phyloP scores from a whole-genome alignment of 2,888 invertebrate genomes.

The Pycnomerus fuliginosus region DNA sequence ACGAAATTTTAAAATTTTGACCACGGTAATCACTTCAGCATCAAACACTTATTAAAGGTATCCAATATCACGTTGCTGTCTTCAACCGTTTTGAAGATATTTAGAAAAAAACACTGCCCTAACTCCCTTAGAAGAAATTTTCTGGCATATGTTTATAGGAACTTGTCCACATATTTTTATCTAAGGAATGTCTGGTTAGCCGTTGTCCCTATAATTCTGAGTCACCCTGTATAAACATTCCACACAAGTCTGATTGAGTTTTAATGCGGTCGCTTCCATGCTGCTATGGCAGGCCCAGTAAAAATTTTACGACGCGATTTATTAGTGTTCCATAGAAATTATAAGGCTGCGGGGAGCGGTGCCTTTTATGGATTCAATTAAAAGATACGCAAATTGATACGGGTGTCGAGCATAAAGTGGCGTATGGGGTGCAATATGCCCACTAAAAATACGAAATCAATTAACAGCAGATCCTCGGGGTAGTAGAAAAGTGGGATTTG shows the following conservation, averaged over 20 bases:
- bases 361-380: constrained; percentile 47
- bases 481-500: constrained; percentile 1
- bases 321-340: constrained; percentile 20
- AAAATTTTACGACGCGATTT: constrained; percentile 25
- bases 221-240: too few species aligned
- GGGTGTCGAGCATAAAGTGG: constrained; percentile 40
- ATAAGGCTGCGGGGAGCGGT: constrained; percentile 25
- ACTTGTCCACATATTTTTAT: too few species aligned
- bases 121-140: too few species aligned
- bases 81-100: too few species aligned
- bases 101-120: too few species aligned
- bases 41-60: too few species aligned
- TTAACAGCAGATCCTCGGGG: constrained; percentile 14
- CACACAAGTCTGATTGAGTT: constrained; percentile 9
- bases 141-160: too few species aligned
- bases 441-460: constrained; percentile 33
- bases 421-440: constrained; percentile 41
- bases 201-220: too few species aligned
- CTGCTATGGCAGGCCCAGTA: constrained; percentile 12
- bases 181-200: too few species aligned
- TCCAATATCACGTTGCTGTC: too few species aligned
- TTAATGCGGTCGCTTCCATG: constrained; percentile 13
- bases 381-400: constrained; percentile 46
- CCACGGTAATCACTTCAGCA: too few species aligned
- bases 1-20: too few species aligned